Percentiles rank a stretch among this genome's conserved stretches.
These are phyloP conservation scores for Stomatorhinus ivindoensis DNA, from an alignment of 2,113 vertebrate genomes.

Conservation along the genomic window DNA sequence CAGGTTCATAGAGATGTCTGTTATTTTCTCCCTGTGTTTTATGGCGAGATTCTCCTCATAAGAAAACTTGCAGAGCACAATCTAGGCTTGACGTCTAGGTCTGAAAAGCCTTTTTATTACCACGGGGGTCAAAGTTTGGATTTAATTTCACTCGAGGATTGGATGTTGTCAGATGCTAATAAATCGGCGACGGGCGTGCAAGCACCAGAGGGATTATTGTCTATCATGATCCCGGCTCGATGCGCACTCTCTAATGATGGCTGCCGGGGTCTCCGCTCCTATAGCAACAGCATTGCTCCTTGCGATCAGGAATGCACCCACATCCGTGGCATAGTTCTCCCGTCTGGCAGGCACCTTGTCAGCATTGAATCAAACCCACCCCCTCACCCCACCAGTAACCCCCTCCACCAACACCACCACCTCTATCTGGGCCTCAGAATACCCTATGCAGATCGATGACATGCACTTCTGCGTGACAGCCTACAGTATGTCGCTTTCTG, in stretches of 20 bases:
- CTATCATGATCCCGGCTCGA: conserved; percentile 34
- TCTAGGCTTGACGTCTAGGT: background rate
- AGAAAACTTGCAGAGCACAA: background rate
- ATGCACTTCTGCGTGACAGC: background rate
- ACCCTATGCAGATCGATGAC: background rate
- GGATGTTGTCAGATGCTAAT: conserved; percentile 34
- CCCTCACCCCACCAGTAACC: background rate
- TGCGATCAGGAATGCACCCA: background rate
- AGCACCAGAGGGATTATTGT: conserved; percentile 28
- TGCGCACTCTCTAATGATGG: conserved; percentile 30
- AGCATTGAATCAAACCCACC: conserved; percentile 20
- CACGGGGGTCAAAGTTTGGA: conserved; percentile 3
- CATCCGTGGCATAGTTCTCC: conserved; percentile 13
- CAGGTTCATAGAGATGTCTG: background rate
- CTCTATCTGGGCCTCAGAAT: background rate
- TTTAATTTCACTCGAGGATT: conserved; percentile 18
- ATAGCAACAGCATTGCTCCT: conserved; percentile 12
- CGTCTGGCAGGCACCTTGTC: conserved; percentile 16
- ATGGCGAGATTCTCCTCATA: background rate
- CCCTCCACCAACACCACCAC: background rate
- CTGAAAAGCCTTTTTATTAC: conserved; percentile 9
- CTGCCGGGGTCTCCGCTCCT: conserved; percentile 4
- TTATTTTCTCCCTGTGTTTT: background rate
- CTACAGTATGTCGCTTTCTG: background rate
- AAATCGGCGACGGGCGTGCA: conserved; percentile 27